Evolutionary conservation across 2,888 invertebrate species (phyloP).

Genomic region (Nomada lathburiana): DNA sequence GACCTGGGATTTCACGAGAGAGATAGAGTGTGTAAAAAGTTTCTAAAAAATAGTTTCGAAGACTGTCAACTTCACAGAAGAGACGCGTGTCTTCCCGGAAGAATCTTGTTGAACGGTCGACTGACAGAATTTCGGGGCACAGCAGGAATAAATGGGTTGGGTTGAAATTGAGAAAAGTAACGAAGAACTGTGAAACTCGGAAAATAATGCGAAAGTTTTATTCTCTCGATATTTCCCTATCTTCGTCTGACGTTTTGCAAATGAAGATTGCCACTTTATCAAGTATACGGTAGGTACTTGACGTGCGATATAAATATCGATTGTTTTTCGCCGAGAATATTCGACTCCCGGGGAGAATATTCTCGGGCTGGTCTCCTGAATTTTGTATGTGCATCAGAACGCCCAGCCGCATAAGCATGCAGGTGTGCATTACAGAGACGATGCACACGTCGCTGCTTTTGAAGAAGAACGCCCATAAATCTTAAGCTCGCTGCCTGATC

Average conservation of each 20-base stretch:
- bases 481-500: conserved; percentile 20
- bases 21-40: not conserved
- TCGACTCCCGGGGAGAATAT: not conserved
- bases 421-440: conserved; percentile 26
- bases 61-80: not conserved
- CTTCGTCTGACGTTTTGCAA: no score
- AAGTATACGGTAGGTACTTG: not conserved
- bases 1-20: not conserved
- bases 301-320: not conserved
- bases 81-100: not conserved
- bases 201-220: no score
- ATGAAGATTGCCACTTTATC: not conserved
- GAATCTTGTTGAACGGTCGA: not conserved
- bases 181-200: no score
- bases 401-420: not conserved
- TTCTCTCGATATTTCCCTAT: no score
- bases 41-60: not conserved
- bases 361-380: not conserved
- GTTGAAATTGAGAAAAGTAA: no score
- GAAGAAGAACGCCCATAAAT: conserved; percentile 16
- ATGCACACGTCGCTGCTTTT: not conserved
- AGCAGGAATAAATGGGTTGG: no score
- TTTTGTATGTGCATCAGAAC: not conserved
- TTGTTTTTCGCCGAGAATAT: not conserved
- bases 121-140: not conserved